Evolutionary conservation across 1,140 invertebrate species (phyloP).

Genomic region (Caenorhabditis briggsae): DNA sequence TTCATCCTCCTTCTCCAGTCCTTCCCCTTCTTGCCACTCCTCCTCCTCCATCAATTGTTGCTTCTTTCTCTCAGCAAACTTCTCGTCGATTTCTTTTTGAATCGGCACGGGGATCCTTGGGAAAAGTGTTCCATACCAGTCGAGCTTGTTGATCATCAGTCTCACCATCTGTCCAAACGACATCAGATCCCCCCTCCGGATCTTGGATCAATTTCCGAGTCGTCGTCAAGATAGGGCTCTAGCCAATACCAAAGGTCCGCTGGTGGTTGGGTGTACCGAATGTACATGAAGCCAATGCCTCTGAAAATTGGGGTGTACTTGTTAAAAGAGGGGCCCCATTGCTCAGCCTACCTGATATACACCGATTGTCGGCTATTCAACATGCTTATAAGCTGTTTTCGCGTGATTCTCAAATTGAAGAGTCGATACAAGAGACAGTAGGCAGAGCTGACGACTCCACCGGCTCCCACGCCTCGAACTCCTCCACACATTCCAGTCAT

Average conservation of each 20-base stretch:
- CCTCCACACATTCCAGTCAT: conserved; percentile 82
- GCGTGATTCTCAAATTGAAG: conserved; percentile 92
- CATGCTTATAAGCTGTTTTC: conserved; percentile 95
- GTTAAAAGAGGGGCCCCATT: neutral
- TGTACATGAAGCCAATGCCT: conserved; percentile 95
- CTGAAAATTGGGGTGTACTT: conserved; percentile 77
- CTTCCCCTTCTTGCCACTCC: conserved; percentile 47
- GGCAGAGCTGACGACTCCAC: conserved; percentile 97
- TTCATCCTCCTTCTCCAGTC: conserved; percentile 26
- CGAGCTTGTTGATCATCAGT: conserved; percentile 93
- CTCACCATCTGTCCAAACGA: conserved; percentile 92
- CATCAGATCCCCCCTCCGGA: conserved; percentile 94
- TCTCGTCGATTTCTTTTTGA: conserved; percentile 81
- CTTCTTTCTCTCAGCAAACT: conserved; percentile 72
- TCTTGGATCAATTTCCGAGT: conserved; percentile 88
- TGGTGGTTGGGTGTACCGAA: conserved; percentile 94
- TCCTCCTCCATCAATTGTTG: conserved; percentile 51
- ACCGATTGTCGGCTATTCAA: conserved; percentile 95
- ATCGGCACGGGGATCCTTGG: conserved; percentile 99
- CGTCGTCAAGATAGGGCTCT: conserved; percentile 87
- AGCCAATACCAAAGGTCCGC: conserved; percentile 96
- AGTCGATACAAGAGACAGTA: conserved; percentile 98
- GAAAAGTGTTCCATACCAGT: conserved; percentile 98
- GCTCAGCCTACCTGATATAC: conserved; percentile 83
- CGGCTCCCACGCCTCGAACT: conserved; percentile 91